Evolutionary conservation across 2,113 vertebrate species (phyloP), one percentile per base, ranked within the genome.

Genomic region (Ptychochromis oligacanthus): DNA sequence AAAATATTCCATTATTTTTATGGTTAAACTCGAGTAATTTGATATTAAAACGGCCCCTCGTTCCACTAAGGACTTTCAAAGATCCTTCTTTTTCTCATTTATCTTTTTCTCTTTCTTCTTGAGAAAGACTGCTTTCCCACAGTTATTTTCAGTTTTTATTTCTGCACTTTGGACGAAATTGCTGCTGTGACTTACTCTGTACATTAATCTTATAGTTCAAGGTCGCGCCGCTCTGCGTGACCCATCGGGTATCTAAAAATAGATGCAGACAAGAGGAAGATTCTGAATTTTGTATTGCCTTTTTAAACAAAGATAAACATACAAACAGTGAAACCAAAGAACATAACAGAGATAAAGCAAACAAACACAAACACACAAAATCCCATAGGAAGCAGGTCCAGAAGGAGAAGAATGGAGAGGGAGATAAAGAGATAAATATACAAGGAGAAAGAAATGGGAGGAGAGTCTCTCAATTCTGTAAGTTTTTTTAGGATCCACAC

Each of bases 1-100:
- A 54, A 79, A 58, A n/a, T 62, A 70, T 90, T 92, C 88, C 92
- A 80, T 80, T 89, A 18, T 87, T 82, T 93, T 85, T 92, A 91
- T 90, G 88, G 91, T 46, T 28, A 87, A 81, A 81, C 81, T 67
- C 9, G 1, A n/a, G n/a, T 64, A 77, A 88, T 84, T 82, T 24
- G 15, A 77, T 17, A 85, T 76, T 17, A 22, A 72, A 70, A 46
- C 7, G 2, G 26, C 26, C 13, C 20, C 72, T 79, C 58, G 17
- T 54, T 81, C 67, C 77, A 67, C 24, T 7, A 72, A 24, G 26
- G 38, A 26, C 36, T 31, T 61, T 77, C 46, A 14, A 8, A 4
- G 12, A 31, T 72, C 67, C 65, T 31, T 52, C 17, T 52, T 5
- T 61, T 1, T 57, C 4, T 14, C 55, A 17, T 70, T 31, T 52